Base-by-base conservation (phyloP, 2,113 vertebrate genomes). In the Oryzias woworae region DNA sequence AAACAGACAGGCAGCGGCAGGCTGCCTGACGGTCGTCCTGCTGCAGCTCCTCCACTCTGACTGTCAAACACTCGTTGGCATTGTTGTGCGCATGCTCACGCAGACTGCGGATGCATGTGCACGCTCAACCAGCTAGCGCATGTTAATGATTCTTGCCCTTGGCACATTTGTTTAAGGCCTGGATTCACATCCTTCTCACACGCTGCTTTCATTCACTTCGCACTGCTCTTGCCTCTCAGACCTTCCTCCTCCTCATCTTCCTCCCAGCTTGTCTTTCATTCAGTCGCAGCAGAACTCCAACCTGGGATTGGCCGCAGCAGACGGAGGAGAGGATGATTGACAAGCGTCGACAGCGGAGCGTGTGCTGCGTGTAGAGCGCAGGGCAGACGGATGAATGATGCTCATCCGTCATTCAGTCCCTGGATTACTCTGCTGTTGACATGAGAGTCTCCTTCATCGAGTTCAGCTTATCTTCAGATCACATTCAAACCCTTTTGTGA, bases 1-100 rank as follows among this genome's bases (percentile, higher is more conserved):
- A 85, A 85, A 76, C 71, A 80, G 83, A 80, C 78, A 80, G 83
- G 66, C 77, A 82, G 81, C 69, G 75, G 82, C 59, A 75, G 80
- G 80, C 78, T 69, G 80, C 73, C 73, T 87, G 83, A 78, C 69
- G 66, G 78, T 66, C 66, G 45, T 80, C 67, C 71, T 62, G 57
- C 68, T 73, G 78, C 78, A 42, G 69, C 76, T 75, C 73, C 78
- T 71, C 68, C 76, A 50, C 15, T 42, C 81, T 61, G 57, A 49
- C 77, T 84, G 63, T 76, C 79, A 75, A 16, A 75, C 62, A 69
- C 49, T 58, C 62, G 61, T 58, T 20, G 46, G 54, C 71, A 50
- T 59, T 23, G 44, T 52, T 41, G 4, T 12, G 22, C 15, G n/a
- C 17, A 53, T 49, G 69, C 62, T 59, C 49, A 43, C 18, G 2